Evolutionary conservation across 2,888 invertebrate species (phyloP).

Genomic region (Herminia tarsipennalis): DNA sequence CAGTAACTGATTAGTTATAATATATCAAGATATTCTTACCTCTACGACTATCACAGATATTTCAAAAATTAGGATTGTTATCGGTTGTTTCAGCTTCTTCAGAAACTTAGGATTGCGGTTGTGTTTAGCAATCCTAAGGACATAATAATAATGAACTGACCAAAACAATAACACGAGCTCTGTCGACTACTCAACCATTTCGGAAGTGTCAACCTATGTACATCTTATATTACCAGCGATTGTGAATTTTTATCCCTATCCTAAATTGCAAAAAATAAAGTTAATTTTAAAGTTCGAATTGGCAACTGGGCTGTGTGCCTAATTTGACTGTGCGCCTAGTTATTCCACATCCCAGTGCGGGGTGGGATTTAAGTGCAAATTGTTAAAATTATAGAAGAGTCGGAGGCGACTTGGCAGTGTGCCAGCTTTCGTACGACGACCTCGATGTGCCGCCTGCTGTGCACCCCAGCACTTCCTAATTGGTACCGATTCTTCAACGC

Average conservation of each 20-base stretch:
- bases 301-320: conserved; percentile 17
- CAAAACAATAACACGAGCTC: too few species aligned
- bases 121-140: too few species aligned
- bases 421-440: conserved; percentile 67
- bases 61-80: too few species aligned
- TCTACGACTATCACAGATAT: too few species aligned
- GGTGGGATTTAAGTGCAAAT: conserved; percentile 58
- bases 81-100: too few species aligned
- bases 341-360: conserved; percentile 27
- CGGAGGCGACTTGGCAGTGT: conserved; percentile 56
- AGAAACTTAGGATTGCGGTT: too few species aligned
- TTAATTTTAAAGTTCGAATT: conserved; percentile 18
- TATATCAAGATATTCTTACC: neutral
- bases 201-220: too few species aligned
- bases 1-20: neutral
- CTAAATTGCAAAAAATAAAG: too few species aligned
- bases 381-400: conserved; percentile 66
- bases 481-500: conserved; percentile 54
- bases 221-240: too few species aligned
- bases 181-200: too few species aligned
- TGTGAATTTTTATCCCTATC: too few species aligned
- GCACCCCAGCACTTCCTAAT: conserved; percentile 57
- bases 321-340: conserved; percentile 8
- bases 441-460: conserved; percentile 45
- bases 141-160: too few species aligned